These are phyloP conservation scores for Oikopleura dioica DNA, from an alignment of 23 tunicate genomes.

Conservation along the genomic window DNA sequence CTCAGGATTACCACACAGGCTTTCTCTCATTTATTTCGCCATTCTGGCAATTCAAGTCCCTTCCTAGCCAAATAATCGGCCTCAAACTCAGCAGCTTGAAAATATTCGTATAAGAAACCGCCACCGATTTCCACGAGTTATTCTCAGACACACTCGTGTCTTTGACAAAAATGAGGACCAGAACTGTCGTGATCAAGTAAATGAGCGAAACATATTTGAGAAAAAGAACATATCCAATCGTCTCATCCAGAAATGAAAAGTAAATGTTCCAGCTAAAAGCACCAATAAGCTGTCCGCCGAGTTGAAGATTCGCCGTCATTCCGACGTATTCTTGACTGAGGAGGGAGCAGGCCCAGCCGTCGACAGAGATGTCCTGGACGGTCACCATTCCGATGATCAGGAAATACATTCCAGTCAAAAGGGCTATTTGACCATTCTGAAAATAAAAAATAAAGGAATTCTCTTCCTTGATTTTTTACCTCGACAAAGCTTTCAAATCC, in stretches of 20 bases:
- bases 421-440: no score
- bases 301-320: neutral
- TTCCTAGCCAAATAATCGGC: no score
- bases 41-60: no score
- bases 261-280: neutral
- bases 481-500: neutral
- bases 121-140: neutral
- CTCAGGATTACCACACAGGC: no score
- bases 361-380: conserved; percentile 4
- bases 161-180: neutral
- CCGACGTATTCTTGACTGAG: neutral
- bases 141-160: neutral
- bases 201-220: neutral
- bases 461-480: neutral
- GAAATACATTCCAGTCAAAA: neutral
- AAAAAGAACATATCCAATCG: neutral
- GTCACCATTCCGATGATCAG: neutral
- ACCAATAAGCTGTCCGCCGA: neutral
- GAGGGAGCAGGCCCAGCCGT: neutral
- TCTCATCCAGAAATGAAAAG: neutral
- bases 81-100: neutral
- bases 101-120: neutral
- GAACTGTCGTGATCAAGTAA: neutral
- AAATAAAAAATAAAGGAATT: no score
- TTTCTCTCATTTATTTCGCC: no score